Evolutionary conservation across 1,140 invertebrate species (phyloP).

Genomic region (Streblospio benedicti): DNA sequence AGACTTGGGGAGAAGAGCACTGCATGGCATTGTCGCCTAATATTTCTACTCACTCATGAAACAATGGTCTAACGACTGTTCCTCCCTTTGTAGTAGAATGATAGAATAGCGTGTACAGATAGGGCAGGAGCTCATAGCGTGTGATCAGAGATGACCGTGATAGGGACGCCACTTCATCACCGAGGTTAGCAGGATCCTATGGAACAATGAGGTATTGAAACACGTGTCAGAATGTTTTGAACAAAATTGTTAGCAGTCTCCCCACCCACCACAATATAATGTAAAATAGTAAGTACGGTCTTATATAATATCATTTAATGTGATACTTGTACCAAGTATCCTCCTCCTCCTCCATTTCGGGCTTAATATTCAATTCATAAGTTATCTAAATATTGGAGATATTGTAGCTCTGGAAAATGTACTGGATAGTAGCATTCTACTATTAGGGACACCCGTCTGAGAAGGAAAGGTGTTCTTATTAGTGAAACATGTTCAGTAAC

Average conservation of each 20-base stretch:
- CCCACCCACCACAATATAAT: no score
- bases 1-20: background rate
- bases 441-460: no score
- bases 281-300: background rate
- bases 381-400: no score
- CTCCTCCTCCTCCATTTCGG: background rate
- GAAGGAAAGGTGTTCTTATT: no score
- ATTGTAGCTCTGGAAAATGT: no score
- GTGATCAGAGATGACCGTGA: background rate
- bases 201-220: background rate
- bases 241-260: background rate
- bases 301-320: background rate
- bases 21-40: no score
- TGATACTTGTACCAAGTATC: background rate
- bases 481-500: no score
- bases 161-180: background rate
- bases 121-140: constrained; percentile 66
- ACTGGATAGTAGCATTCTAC: no score
- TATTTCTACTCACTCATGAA: constrained; percentile 41
- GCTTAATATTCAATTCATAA: background rate
- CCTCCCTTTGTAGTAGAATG: constrained; percentile 58
- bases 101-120: constrained; percentile 71
- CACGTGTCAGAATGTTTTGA: background rate
- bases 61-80: constrained; percentile 65
- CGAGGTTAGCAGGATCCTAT: background rate